Conservation (phyloP, 2,113 vertebrate genomes). For the Pterocles gutturalis region DNA sequence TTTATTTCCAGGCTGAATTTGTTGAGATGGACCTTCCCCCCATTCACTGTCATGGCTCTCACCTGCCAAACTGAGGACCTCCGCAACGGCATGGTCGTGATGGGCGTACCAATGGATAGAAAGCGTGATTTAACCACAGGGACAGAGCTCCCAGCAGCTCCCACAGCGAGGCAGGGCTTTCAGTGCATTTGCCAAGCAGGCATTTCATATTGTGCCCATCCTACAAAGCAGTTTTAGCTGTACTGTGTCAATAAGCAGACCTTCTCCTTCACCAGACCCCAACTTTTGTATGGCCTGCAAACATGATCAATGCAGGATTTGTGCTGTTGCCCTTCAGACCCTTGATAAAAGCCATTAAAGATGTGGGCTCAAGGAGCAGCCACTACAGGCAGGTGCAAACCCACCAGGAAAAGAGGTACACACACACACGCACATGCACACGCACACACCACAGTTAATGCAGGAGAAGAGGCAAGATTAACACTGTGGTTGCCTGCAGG, state of each 20-base stretch:
- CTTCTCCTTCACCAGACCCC: neutral
- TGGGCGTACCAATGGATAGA: neutral
- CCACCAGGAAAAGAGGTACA: neutral
- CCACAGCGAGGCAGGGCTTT: neutral
- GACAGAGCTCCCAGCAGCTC: neutral
- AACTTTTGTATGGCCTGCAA: neutral
- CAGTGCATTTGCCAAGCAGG: neutral
- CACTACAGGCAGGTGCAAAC: neutral
- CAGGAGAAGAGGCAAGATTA: neutral
- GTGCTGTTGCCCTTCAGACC: neutral
- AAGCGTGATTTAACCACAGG: neutral
- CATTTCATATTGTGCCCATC: neutral
- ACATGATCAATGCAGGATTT: neutral
- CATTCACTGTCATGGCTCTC: neutral
- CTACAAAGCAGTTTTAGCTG: neutral
- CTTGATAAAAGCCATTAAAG: neutral
- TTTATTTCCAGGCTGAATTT: neutral
- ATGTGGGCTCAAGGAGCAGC: neutral
- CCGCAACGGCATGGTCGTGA: accelerated
- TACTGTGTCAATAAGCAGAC: neutral
- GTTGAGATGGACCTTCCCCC: neutral
- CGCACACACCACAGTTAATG: neutral
- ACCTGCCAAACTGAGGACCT: neutral
- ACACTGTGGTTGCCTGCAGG: neutral
- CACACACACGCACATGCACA: neutral